Conservation (phyloP, 2,797 vertebrate species). For the Odontamblyopus lacepedii region DNA sequence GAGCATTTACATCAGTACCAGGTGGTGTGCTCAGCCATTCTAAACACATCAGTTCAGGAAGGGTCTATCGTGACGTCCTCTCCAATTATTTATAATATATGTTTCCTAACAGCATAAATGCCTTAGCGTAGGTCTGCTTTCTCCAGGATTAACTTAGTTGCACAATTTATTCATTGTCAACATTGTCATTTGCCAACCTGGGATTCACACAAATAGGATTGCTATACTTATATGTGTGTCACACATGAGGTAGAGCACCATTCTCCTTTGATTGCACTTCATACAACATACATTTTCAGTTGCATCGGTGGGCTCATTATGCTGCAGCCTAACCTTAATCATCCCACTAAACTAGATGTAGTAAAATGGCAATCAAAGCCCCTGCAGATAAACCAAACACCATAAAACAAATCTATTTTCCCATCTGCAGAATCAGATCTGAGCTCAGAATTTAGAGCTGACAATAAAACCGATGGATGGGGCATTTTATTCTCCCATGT, state of each 20-base stretch:
- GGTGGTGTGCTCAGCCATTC: too few relatives aligned
- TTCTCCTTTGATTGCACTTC: neutral
- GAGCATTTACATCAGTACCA: too few relatives aligned
- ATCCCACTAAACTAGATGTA: conserved; percentile 11
- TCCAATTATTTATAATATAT: too few relatives aligned
- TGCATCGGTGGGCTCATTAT: conserved; percentile 5
- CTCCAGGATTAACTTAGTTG: too few relatives aligned
- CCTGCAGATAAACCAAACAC: conserved; percentile 10
- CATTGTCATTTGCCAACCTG: too few relatives aligned
- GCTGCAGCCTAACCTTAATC: conserved; percentile 4
- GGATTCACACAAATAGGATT: too few relatives aligned
- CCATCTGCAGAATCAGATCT: conserved; percentile 1
- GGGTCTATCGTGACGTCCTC: too few relatives aligned
- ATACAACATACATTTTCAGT: neutral
- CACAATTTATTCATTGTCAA: too few relatives aligned
- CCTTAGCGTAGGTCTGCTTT: too few relatives aligned
- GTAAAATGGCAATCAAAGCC: conserved; percentile 9
- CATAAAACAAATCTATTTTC: conserved; percentile 8
- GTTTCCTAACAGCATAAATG: too few relatives aligned
- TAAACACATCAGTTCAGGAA: too few relatives aligned
- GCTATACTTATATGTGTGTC: neutral
- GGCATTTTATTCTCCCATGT: conserved; percentile 4
- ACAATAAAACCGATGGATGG: conserved; percentile 1
- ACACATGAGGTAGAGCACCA: neutral
- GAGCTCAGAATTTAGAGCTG: conserved; percentile 4